phyloP scores from a whole-genome alignment of 2,797 vertebrate species.

The Oryzias dopingdopingensis region DNA sequence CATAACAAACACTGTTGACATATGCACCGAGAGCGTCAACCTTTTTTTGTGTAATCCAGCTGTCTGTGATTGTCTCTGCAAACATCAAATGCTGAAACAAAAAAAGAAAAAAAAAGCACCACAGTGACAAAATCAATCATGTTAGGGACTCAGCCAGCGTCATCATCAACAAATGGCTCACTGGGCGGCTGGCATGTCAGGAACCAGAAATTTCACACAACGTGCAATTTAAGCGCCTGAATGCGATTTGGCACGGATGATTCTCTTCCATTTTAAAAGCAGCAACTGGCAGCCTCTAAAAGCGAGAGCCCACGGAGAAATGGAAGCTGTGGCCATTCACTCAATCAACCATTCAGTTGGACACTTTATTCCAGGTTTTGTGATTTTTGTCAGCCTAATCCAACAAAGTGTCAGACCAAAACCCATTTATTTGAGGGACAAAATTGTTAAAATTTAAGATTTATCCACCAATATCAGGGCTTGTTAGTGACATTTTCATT shows the following conservation, averaged over 20 bases:
- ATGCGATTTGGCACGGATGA: slow-evolving; percentile 35
- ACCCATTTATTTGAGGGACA: background rate
- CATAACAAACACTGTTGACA: too few relatives aligned
- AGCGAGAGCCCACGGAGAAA: slow-evolving; percentile 21
- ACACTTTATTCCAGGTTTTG: slow-evolving; percentile 9
- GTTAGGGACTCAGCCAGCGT: slow-evolving; percentile 38
- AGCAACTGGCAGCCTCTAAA: slow-evolving; percentile 28
- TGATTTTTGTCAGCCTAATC: background rate
- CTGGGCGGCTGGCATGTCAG: slow-evolving; percentile 38
- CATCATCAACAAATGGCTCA: slow-evolving; percentile 55
- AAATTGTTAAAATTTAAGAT: too few relatives aligned
- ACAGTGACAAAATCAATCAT: slow-evolving; percentile 44
- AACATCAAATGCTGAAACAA: background rate
- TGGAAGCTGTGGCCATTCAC: slow-evolving; percentile 14
- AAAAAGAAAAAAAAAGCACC: slow-evolving; percentile 3
- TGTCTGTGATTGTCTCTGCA: slow-evolving; percentile 1
- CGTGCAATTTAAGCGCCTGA: slow-evolving; percentile 18
- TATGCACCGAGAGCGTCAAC: too few relatives aligned
- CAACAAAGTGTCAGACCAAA: background rate
- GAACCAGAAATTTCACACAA: slow-evolving; percentile 54
- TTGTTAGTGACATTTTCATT: too few relatives aligned
- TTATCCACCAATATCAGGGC: too few relatives aligned
- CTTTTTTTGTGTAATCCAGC: background rate
- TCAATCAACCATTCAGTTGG: slow-evolving; percentile 6
- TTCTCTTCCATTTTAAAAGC: slow-evolving; percentile 41